These are phyloP conservation scores for Heliconius hewitsoni DNA, from an alignment of 1,140 invertebrate species.

Conservation along the genomic window DNA sequence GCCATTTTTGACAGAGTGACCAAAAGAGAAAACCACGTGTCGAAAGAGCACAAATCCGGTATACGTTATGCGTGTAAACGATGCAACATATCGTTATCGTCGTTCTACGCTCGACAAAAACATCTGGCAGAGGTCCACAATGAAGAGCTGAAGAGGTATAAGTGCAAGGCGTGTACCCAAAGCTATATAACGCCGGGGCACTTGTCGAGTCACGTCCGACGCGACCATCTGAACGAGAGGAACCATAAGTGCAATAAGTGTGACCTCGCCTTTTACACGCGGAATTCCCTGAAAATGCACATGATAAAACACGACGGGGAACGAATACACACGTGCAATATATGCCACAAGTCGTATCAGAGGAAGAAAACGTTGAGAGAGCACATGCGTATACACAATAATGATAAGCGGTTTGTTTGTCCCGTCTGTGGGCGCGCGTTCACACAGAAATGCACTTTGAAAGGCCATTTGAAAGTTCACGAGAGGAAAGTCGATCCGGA, in stretches of 20 bases:
- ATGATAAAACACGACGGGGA: conserved; percentile 87
- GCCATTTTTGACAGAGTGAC: conserved; percentile 74
- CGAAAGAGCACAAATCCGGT: conserved; percentile 66
- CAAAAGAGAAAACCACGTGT: conserved; percentile 68
- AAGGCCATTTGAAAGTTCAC: conserved; percentile 76
- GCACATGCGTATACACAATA: conserved; percentile 86
- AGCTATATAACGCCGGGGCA: conserved; percentile 69
- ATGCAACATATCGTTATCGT: conserved; percentile 60
- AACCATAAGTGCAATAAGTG: conserved; percentile 78
- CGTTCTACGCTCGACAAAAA: conserved; percentile 67
- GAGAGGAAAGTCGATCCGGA: conserved; percentile 51
- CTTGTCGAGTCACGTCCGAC: conserved; percentile 61
- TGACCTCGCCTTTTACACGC: conserved; percentile 71
- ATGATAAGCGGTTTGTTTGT: conserved; percentile 88
- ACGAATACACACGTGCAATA: conserved; percentile 66
- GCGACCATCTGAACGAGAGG: conserved; percentile 75
- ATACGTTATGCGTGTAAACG: conserved; percentile 69
- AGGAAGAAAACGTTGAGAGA: conserved; percentile 82
- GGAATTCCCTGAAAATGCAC: conserved; percentile 86
- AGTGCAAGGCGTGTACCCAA: conserved; percentile 68
- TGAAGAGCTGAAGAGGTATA: conserved; percentile 67
- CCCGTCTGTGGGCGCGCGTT: conserved; percentile 86
- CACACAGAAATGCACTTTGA: conserved; percentile 81
- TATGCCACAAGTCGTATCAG: conserved; percentile 74
- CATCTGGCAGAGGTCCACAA: conserved; percentile 70